Conservation (phyloP, 2,113 vertebrate genomes). For the Oncorhynchus gorbuscha region DNA sequence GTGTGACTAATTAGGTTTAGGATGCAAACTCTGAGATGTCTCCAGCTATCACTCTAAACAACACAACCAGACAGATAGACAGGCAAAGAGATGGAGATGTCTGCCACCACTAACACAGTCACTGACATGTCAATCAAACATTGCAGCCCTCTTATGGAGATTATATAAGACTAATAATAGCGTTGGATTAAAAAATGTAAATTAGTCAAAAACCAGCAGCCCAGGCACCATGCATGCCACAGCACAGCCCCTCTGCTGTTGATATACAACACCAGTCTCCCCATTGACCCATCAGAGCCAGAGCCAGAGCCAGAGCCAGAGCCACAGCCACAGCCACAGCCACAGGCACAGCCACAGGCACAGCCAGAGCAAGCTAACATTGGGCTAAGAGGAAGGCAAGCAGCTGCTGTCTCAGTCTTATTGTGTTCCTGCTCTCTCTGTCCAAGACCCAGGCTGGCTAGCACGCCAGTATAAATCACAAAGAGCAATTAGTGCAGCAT, state of each 20-base stretch:
- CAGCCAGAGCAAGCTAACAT: constrained; percentile 71
- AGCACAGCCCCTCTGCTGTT: neutral
- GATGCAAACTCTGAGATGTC: no score
- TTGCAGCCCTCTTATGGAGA: constrained; percentile 32
- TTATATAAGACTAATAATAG: constrained; percentile 39
- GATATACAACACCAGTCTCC: constrained; percentile 37
- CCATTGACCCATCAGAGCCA: constrained; percentile 48
- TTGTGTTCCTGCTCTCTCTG: constrained; percentile 49
- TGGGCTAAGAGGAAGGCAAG: constrained; percentile 49
- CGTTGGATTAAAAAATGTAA: no score
- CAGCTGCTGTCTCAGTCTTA: constrained; percentile 65
- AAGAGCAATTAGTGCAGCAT: constrained; percentile 66
- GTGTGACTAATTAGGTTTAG: no score
- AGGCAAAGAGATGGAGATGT: constrained; percentile 44
- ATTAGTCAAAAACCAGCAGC: neutral
- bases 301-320: constrained; percentile 17
- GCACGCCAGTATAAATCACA: constrained; percentile 72
- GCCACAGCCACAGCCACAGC: constrained; percentile 43
- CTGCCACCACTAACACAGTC: constrained; percentile 46
- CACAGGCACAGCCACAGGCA: no score
- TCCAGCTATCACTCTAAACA: no score
- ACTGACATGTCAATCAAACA: constrained; percentile 24
- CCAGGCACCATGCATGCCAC: neutral
- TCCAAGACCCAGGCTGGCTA: constrained; percentile 42
- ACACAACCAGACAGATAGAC: no score